phyloP scores from a whole-genome alignment of 1,140 invertebrate species.

The Listronotus oregonensis region DNA sequence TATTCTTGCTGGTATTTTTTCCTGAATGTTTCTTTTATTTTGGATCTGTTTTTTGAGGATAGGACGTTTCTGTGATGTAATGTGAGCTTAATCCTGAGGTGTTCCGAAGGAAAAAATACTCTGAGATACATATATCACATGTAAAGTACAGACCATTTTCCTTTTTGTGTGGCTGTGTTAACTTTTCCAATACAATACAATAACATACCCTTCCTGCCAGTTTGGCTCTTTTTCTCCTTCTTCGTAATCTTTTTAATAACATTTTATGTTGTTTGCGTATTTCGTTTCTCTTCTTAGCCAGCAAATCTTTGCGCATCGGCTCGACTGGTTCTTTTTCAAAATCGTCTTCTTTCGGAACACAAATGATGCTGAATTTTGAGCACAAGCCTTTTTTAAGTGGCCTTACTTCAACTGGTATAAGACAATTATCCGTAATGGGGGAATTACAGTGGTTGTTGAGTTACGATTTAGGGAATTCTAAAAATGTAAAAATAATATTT shows the following conservation, averaged over 20 bases:
- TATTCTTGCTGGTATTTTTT: too few relatives aligned
- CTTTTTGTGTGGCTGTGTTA: too few relatives aligned
- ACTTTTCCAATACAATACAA: too few relatives aligned
- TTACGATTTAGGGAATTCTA: slow-evolving; percentile 29
- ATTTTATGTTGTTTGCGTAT: slow-evolving; percentile 64
- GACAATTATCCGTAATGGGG: slow-evolving; percentile 49
- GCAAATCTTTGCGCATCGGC: slow-evolving; percentile 63
- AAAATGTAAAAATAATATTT: slow-evolving; percentile 12
- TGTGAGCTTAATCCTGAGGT: too few relatives aligned
- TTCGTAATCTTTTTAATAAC: slow-evolving; percentile 63
- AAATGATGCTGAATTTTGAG: slow-evolving; percentile 66
- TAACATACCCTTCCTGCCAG: slow-evolving; percentile 46
- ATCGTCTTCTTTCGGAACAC: slow-evolving; percentile 65
- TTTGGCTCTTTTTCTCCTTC: slow-evolving; percentile 62
- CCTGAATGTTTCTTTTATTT: too few relatives aligned
- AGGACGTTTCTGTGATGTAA: too few relatives aligned
- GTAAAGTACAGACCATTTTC: too few relatives aligned
- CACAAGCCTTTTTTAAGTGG: slow-evolving; percentile 58
- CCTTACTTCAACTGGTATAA: slow-evolving; percentile 62
- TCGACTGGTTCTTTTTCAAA: slow-evolving; percentile 63
- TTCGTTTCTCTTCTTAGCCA: slow-evolving; percentile 62
- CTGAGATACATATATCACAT: too few relatives aligned
- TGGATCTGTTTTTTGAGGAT: too few relatives aligned
- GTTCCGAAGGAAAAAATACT: too few relatives aligned
- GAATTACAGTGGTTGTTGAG: slow-evolving; percentile 30